Conservation (phyloP, 2,113 vertebrate species). For the Clarias batrachus region DNA sequence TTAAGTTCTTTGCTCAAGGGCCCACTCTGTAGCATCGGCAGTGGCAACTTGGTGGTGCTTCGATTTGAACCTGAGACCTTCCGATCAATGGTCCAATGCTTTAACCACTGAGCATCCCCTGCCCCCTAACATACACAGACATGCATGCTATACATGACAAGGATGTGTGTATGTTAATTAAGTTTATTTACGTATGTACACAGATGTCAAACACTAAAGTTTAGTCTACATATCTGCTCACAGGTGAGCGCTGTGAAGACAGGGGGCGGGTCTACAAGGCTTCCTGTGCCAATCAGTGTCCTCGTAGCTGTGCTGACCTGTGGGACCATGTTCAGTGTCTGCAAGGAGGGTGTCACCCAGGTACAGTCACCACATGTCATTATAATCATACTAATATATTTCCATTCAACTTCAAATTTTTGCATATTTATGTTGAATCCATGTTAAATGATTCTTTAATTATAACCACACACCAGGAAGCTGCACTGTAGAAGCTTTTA, state of each 20-base stretch:
- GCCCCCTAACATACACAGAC: not conserved
- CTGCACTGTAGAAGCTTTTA: not conserved
- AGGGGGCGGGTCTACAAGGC: constrained; percentile 64
- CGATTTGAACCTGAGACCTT: too few species aligned
- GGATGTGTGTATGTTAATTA: not conserved
- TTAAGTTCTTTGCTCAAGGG: too few species aligned
- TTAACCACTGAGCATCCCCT: too few species aligned
- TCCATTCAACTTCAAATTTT: not conserved
- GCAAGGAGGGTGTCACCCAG: constrained; percentile 79
- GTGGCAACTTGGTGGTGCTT: too few species aligned
- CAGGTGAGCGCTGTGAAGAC: constrained; percentile 82
- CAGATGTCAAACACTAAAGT: not conserved
- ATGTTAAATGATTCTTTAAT: not conserved
- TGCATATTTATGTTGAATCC: not conserved
- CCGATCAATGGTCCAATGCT: too few species aligned
- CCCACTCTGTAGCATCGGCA: too few species aligned
- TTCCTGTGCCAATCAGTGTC: constrained; percentile 82
- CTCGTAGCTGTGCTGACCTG: constrained; percentile 80
- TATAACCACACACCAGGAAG: not conserved
- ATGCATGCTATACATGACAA: not conserved
- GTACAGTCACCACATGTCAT: constrained; percentile 57
- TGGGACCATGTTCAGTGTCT: constrained; percentile 88
- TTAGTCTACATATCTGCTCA: not conserved
- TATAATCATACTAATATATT: not conserved
- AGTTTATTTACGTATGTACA: not conserved